These are phyloP conservation scores for Papilio helenus DNA, from an alignment of 1,140 invertebrate genomes.

Conservation along the genomic window DNA sequence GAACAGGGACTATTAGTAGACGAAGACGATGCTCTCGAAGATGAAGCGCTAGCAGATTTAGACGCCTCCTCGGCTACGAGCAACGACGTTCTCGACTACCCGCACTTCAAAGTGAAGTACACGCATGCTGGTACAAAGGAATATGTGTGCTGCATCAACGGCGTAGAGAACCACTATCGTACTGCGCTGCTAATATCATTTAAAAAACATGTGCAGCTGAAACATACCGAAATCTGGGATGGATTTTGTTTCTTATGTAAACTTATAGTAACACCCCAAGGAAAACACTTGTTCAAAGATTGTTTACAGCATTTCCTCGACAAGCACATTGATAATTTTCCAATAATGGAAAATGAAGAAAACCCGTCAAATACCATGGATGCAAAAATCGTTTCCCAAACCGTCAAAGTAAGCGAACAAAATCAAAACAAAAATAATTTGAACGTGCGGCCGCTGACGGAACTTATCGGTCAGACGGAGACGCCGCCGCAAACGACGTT, in stretches of 20 bases:
- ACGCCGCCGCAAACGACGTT: slow-evolving; percentile 40
- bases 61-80: slow-evolving; percentile 6
- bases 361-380: background rate
- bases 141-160: slow-evolving; percentile 76
- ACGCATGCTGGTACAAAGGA: slow-evolving; percentile 62
- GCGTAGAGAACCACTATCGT: slow-evolving; percentile 63
- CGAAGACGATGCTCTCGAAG: background rate
- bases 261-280: slow-evolving; percentile 73
- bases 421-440: slow-evolving; percentile 50
- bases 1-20: background rate
- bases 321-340: slow-evolving; percentile 71
- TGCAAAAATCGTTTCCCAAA: background rate
- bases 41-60: background rate
- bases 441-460: slow-evolving; percentile 65
- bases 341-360: slow-evolving; percentile 52
- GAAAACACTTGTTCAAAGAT: slow-evolving; percentile 65
- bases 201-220: slow-evolving; percentile 73
- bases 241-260: slow-evolving; percentile 76
- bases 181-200: slow-evolving; percentile 71
- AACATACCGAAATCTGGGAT: slow-evolving; percentile 74
- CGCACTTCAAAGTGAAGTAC: slow-evolving; percentile 71
- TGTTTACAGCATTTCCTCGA: slow-evolving; percentile 73
- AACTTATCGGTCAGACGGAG: slow-evolving; percentile 52
- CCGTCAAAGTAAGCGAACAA: background rate
- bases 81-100: slow-evolving; percentile 61